Percentiles rank a stretch among this genome's conserved stretches.
Evolutionary conservation across 2,888 invertebrate genomes (phyloP).

Genomic region (Pseudococcus longispinus): DNA sequence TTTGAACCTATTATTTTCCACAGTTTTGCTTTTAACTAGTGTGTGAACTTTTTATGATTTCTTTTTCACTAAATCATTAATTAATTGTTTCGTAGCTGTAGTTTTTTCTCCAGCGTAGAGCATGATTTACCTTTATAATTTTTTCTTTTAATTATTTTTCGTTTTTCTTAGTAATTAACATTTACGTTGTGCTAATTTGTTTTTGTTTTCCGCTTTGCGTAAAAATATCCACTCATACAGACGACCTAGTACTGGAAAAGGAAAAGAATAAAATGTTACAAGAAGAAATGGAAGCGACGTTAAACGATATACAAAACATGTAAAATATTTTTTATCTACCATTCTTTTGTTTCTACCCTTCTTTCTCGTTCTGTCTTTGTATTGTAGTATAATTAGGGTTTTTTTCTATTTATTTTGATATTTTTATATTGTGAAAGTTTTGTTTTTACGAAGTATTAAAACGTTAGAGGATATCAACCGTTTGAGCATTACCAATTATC

Average conservation of each 20-base stretch:
- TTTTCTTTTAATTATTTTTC: slow-evolving; percentile 55
- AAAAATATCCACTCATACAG: slow-evolving; percentile 68
- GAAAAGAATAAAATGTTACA: slow-evolving; percentile 95
- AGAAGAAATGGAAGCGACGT: slow-evolving; percentile 98
- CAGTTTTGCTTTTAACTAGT: neutral
- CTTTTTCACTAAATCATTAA: too few relatives aligned
- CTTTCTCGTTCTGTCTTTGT: slow-evolving; percentile 60
- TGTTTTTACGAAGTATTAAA: slow-evolving; percentile 14
- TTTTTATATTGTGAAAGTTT: slow-evolving; percentile 26
- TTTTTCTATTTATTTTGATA: slow-evolving; percentile 7
- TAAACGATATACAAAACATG: slow-evolving; percentile 99
- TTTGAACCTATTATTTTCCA: neutral
- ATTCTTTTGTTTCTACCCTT: slow-evolving; percentile 59
- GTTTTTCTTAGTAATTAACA: slow-evolving; percentile 47
- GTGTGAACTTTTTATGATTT: neutral
- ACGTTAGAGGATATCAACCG: neutral
- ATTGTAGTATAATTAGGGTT: neutral
- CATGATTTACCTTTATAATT: slow-evolving; percentile 46
- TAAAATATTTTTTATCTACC: slow-evolving; percentile 67
- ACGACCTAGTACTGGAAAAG: slow-evolving; percentile 92
- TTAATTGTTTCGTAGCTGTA: neutral
- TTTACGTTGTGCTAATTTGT: slow-evolving; percentile 48
- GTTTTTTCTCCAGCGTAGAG: neutral
- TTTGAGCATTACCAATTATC: neutral
- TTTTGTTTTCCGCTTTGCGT: slow-evolving; percentile 58